Conservation (phyloP, 1,140 invertebrate species). For the Drosophila erecta region DNA sequence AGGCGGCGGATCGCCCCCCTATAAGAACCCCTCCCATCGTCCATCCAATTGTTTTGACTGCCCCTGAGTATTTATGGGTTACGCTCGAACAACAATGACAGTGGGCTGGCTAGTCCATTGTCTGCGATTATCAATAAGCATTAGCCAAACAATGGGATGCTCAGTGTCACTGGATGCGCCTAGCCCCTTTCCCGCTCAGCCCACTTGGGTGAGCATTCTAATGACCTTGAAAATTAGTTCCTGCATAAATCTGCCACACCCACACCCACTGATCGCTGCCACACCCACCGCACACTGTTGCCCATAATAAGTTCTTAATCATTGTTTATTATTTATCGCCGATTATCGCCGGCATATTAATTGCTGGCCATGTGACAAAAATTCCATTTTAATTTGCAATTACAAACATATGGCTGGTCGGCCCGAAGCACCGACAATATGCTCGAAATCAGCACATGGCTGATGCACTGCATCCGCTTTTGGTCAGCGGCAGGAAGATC, state of each 20-base stretch:
- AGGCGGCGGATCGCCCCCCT: conserved; percentile 15
- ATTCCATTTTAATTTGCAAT: conserved; percentile 64
- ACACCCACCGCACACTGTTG: background rate
- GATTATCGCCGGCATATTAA: conserved; percentile 74
- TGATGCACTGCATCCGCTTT: conserved; percentile 53
- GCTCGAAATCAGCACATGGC: conserved; percentile 20
- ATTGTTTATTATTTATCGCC: conserved; percentile 67
- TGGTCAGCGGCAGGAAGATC: conserved; percentile 47
- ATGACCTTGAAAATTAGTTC: conserved; percentile 84
- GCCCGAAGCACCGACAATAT: conserved; percentile 40
- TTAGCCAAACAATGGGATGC: conserved; percentile 74
- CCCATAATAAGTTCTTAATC: conserved; percentile 63
- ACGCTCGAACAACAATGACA: conserved; percentile 67
- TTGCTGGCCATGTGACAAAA: conserved; percentile 52
- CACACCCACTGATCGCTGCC: background rate
- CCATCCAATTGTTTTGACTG: conserved; percentile 70
- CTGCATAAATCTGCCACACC: conserved; percentile 62
- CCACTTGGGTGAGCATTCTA: conserved; percentile 57
- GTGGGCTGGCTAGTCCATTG: conserved; percentile 59
- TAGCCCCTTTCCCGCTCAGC: background rate
- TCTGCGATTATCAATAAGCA: conserved; percentile 79
- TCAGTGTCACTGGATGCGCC: conserved; percentile 45
- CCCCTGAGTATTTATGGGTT: conserved; percentile 79
- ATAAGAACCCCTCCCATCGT: background rate
- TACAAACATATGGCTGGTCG: conserved; percentile 40